Conservation (phyloP, 2,888 invertebrate genomes). For the Trichopria drosophilae region DNA sequence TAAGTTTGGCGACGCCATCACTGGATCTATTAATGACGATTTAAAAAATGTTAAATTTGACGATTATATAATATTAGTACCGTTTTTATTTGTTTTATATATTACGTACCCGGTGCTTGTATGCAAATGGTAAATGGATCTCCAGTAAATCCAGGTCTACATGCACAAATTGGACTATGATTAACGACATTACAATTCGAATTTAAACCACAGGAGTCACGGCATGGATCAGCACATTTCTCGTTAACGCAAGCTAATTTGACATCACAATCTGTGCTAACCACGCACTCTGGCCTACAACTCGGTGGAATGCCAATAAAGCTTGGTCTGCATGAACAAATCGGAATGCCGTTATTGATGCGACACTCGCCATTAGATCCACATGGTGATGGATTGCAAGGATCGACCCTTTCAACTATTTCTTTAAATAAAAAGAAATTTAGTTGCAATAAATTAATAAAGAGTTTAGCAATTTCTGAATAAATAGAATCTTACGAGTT, state of each 20-base stretch:
- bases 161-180: slow-evolving; percentile 80
- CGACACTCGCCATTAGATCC: slow-evolving; percentile 79
- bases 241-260: slow-evolving; percentile 80
- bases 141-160: slow-evolving; percentile 70
- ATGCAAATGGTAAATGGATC: slow-evolving; percentile 72
- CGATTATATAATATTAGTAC: too few relatives aligned
- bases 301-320: slow-evolving; percentile 61
- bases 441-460: background rate
- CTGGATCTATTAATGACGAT: too few relatives aligned
- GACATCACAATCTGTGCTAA: slow-evolving; percentile 77
- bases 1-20: slow-evolving; percentile 22
- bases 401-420: slow-evolving; percentile 54
- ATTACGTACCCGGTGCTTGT: too few relatives aligned
- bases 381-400: slow-evolving; percentile 76
- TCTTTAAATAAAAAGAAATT: slow-evolving; percentile 27
- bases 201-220: slow-evolving; percentile 78
- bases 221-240: slow-evolving; percentile 83
- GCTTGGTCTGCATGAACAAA: slow-evolving; percentile 61
- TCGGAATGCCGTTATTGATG: slow-evolving; percentile 58
- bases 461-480: background rate
- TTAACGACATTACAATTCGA: slow-evolving; percentile 80
- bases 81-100: too few relatives aligned
- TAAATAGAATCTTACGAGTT: slow-evolving; percentile 34
- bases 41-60: too few relatives aligned
- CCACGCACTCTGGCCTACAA: slow-evolving; percentile 64